A percentile compares a stretch with the other conserved stretches of the same genome.
These are phyloP conservation scores for Galendromus occidentalis DNA, from an alignment of 1,140 invertebrate genomes.

Conservation along the genomic window DNA sequence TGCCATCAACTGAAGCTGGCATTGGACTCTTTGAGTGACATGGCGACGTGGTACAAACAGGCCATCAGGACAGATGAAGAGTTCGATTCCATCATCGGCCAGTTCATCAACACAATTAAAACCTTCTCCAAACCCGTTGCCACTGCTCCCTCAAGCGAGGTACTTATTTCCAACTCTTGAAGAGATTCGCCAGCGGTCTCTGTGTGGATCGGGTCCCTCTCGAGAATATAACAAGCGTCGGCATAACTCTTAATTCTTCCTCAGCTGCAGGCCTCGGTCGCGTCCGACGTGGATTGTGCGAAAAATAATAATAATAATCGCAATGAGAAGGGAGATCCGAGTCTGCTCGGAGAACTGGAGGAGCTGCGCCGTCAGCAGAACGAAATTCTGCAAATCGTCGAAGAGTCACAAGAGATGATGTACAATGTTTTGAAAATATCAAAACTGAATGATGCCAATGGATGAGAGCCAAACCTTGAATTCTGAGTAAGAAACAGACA, in stretches of 20 bases:
- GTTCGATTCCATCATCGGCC: not conserved
- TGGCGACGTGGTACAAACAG: not conserved
- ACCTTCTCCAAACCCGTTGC: not conserved
- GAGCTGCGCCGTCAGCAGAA: not conserved
- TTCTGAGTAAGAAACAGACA: too few species aligned
- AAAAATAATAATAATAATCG: not conserved
- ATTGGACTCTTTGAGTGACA: not conserved
- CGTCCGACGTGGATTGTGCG: not conserved
- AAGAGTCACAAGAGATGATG: not conserved
- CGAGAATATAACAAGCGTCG: not conserved
- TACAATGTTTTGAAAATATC: not conserved
- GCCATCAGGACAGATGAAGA: conserved; percentile 1
- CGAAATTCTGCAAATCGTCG: conserved; percentile 5
- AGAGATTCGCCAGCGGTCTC: not conserved
- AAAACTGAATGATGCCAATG: too few species aligned
- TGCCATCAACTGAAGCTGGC: not conserved
- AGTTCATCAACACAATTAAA: conserved; percentile 1
- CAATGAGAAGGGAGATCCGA: not conserved
- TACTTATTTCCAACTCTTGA: not conserved
- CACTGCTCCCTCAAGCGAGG: not conserved
- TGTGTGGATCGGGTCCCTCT: too few species aligned
- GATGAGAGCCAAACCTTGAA: too few species aligned
- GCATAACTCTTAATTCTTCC: not conserved
- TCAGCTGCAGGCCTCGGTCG: not conserved
- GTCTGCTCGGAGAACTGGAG: not conserved